These are phyloP conservation scores for Hirudinaria manillensis DNA, from an alignment of 2,888 invertebrate species.

Conservation along the genomic window DNA sequence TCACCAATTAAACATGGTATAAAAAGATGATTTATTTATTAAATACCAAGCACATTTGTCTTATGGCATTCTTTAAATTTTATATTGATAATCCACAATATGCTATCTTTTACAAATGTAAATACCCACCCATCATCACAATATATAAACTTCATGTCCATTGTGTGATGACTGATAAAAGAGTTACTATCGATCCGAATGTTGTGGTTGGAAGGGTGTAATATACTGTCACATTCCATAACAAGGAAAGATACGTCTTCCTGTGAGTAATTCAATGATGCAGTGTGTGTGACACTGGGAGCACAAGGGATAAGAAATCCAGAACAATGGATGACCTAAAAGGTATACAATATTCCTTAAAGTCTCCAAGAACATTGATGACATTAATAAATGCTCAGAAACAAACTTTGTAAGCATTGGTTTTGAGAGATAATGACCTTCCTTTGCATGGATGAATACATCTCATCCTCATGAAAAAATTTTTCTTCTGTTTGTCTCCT, in stretches of 20 bases:
- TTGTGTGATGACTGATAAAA: constrained; percentile 80
- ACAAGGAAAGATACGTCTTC: constrained; percentile 12
- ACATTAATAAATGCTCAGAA: too few species aligned
- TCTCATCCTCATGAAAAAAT: constrained; percentile 73
- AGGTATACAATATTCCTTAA: constrained; percentile 9
- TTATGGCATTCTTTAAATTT: neutral
- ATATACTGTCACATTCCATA: constrained; percentile 22
- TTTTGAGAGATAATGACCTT: constrained; percentile 20
- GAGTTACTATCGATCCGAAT: constrained; percentile 80
- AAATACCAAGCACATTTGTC: neutral
- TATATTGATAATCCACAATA: neutral
- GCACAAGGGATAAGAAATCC: constrained; percentile 61
- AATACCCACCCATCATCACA: constrained; percentile 58
- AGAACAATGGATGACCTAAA: constrained; percentile 78
- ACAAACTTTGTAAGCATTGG: constrained; percentile 18
- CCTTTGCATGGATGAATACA: constrained; percentile 90
- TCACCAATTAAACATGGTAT: neutral
- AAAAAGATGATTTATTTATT: neutral
- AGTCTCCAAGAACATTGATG: neutral
- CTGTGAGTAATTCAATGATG: neutral
- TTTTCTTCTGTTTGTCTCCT: neutral
- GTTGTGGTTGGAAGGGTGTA: constrained; percentile 72
- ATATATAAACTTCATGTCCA: constrained; percentile 90
- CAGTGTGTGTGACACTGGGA: neutral
- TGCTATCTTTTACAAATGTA: neutral